Percentiles rank a stretch among this genome's conserved stretches.
phyloP scores from a whole-genome alignment of 92 coral and sea anemone species.

The Galaxea fascicularis region DNA sequence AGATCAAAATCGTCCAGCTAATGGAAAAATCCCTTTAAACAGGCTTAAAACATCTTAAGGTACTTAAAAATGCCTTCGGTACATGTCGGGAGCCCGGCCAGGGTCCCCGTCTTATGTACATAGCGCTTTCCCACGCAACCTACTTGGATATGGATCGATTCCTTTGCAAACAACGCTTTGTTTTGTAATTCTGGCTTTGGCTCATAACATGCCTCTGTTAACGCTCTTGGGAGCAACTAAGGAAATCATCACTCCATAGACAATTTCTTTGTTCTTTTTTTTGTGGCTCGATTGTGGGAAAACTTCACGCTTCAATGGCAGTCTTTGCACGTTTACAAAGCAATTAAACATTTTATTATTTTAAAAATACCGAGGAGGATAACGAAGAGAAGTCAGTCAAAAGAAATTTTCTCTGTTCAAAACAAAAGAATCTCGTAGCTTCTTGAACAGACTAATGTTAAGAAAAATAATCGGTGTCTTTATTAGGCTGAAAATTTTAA shows the following conservation, averaged over 20 bases:
- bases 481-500: neutral
- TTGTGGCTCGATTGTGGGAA: conserved; percentile 1
- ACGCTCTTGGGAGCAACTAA: neutral
- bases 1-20: too few relatives aligned
- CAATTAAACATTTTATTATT: neutral
- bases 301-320: neutral
- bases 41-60: too few relatives aligned
- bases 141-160: neutral
- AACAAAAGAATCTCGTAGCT: neutral
- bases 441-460: neutral
- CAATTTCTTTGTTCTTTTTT: neutral
- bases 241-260: neutral
- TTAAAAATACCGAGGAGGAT: neutral
- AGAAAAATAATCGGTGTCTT: neutral
- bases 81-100: too few relatives aligned
- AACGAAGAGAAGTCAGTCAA: neutral
- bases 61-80: too few relatives aligned
- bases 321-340: neutral
- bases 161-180: neutral
- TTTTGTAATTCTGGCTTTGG: conserved; percentile 1
- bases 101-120: too few relatives aligned
- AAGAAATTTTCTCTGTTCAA: neutral
- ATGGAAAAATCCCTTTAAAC: too few relatives aligned
- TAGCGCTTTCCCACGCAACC: conserved; percentile 15
- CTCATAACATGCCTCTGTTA: neutral